Conservation (phyloP, 2,113 vertebrate genomes). For the Antechinus stuartii region DNA sequence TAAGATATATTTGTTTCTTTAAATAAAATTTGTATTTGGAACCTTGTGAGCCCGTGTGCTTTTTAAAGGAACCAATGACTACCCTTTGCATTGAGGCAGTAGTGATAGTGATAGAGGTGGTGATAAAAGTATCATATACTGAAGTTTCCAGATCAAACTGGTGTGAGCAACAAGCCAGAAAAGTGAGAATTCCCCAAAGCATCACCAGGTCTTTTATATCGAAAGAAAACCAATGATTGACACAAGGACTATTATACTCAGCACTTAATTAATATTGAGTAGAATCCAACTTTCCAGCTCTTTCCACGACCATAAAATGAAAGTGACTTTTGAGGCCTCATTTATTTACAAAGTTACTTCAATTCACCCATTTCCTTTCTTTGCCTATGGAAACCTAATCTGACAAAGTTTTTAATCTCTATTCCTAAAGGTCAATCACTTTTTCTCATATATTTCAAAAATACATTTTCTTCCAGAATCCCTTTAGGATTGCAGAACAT, state of each 20-base stretch:
- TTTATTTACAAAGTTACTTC: neutral
- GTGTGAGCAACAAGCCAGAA: neutral
- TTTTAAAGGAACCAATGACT: neutral
- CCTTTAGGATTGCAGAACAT: neutral
- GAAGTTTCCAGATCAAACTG: neutral
- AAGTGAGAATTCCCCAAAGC: neutral
- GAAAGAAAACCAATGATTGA: neutral
- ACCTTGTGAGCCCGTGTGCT: neutral
- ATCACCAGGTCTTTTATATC: neutral
- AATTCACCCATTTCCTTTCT: neutral
- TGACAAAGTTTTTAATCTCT: neutral
- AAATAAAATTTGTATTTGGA: neutral
- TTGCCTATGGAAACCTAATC: neutral
- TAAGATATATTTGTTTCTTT: neutral
- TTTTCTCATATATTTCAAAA: neutral
- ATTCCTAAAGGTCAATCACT: neutral
- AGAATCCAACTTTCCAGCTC: neutral
- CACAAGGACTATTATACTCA: neutral
- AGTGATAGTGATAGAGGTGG: neutral
- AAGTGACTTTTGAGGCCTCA: neutral
- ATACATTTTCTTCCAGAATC: neutral
- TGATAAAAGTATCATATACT: neutral
- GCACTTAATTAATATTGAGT: neutral
- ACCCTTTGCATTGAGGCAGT: neutral
- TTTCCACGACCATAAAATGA: neutral